Percentiles rank a stretch among this genome's conserved stretches.
phyloP scores from a whole-genome alignment of 2,113 vertebrate genomes.

The Scytalopus superciliaris region DNA sequence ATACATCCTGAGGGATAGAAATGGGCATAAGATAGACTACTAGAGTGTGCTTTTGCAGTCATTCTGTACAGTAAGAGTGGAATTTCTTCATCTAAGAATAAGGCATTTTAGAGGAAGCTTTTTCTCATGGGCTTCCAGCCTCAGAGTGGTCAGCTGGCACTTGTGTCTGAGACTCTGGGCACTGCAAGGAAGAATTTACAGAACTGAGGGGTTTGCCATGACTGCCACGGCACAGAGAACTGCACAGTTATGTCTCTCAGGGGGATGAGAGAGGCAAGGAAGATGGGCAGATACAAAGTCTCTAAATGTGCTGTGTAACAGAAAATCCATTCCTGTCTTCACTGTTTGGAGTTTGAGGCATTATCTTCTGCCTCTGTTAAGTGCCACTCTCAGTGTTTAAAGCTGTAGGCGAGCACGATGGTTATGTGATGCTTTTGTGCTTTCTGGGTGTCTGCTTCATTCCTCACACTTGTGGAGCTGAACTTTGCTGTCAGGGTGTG shows the following conservation, averaged over 20 bases:
- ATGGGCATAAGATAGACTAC: background rate
- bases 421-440: background rate
- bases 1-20: accelerated
- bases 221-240: background rate
- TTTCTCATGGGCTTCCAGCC: background rate
- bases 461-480: background rate
- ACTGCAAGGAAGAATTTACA: background rate
- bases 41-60: background rate
- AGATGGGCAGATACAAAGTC: background rate
- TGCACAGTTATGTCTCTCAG: background rate
- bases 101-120: background rate
- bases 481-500: background rate
- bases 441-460: background rate
- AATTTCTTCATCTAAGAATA: background rate
- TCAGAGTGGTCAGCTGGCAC: background rate
- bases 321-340: background rate
- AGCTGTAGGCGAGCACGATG: background rate
- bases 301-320: background rate
- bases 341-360: background rate
- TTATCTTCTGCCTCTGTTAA: background rate
- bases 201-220: background rate
- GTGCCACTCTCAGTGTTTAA: background rate
- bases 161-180: background rate
- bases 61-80: background rate
- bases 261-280: background rate